Evolutionary conservation across 2,888 invertebrate genomes (phyloP), one percentile per base, ranked within the genome.

Genomic region (Tenodera sinensis): DNA sequence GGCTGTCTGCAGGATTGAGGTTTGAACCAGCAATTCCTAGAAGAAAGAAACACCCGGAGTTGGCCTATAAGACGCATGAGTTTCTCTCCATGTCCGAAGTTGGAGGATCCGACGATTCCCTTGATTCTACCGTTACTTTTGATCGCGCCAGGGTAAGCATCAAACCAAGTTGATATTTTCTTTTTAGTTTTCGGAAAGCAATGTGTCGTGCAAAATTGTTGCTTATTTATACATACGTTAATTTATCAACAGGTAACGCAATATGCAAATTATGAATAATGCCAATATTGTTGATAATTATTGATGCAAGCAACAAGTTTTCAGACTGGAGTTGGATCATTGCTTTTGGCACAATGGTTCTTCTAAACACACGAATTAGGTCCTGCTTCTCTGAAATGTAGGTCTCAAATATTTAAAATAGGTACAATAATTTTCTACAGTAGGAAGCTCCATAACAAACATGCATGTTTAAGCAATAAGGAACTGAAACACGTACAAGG

Each of bases 31-130:
- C 97, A 91, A 95, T 97, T 94, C 97, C 97, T 91, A 95, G 97
- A 91, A 96, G 97, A 93, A 97, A 97, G 95, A 97, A 97, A 94
- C 97, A 97, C 93, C 97, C 97, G 86, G 97, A 97, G 92, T 95
- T 97, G 92, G 97, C 97, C 92, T 97, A 97, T 95, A 96, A 96
- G 94, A 96, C 97, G 92, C 97, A 97, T 94, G 97, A 97, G 93
- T 95, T 97, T 92, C 96, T 97, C 91, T 94, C 93, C 91, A 93
- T 94, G 92, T 96, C 96, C 92, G 95, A 95, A 92, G 94, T 94
- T 82, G 94, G 94, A 81, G 93, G 93, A 90, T 94, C 95, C 91
- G 95, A 96, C 91, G 95, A 94, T 91, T 94, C 94, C 92, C 94
- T 95, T 92, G 95, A 95, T 92, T 93, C 94, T 93, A 92, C 95